A percentile compares a stretch with the other conserved stretches of the same genome.
Evolutionary conservation across 2,113 vertebrate species (phyloP).

Genomic region (Todiramphus saurophagus): DNA sequence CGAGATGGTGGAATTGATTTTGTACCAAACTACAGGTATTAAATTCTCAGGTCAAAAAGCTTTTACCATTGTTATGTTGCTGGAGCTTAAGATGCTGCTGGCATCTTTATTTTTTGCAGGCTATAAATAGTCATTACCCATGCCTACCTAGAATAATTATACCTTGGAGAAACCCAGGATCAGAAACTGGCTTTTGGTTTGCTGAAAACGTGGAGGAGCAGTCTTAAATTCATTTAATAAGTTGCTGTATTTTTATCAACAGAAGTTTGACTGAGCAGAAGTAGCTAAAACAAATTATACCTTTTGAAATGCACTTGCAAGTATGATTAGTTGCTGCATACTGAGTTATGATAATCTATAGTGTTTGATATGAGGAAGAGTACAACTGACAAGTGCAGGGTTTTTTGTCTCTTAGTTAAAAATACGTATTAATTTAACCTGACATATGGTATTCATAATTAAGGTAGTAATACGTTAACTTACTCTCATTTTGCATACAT

Average conservation of each 20-base stretch:
- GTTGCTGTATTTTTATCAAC: neutral
- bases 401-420: neutral
- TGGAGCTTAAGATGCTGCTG: neutral
- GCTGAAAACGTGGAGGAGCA: neutral
- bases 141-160: neutral
- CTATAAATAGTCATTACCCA: neutral
- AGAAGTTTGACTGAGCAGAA: neutral
- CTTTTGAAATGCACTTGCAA: neutral
- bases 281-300: neutral
- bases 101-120: neutral
- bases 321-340: neutral
- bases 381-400: neutral
- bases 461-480: neutral
- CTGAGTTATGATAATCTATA: neutral
- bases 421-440: neutral
- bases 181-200: neutral
- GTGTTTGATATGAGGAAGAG: neutral
- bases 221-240: neutral
- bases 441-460: neutral
- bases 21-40: neutral
- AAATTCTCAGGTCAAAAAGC: neutral
- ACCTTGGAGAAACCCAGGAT: neutral
- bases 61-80: neutral
- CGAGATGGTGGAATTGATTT: neutral
- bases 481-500: neutral